Evolutionary conservation across 2,797 vertebrate species (phyloP).

Genomic region (Eutrigla gurnardus): DNA sequence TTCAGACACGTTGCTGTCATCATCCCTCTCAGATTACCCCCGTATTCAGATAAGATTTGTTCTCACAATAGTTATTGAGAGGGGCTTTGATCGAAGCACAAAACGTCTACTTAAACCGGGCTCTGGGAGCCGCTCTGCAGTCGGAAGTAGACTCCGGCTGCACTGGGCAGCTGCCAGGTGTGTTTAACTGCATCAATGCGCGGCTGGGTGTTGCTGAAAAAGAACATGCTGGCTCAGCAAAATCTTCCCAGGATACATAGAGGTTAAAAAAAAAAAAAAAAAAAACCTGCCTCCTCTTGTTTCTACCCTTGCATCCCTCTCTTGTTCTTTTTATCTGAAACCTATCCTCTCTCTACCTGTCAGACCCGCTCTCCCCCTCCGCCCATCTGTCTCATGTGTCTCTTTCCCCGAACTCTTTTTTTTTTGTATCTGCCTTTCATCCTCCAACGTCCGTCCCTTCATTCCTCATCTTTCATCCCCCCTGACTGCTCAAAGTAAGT

Average conservation of each 20-base stretch:
- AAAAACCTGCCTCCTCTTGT: conserved; percentile 18
- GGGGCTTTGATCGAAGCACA: conserved; percentile 47
- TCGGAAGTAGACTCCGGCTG: conserved; percentile 4
- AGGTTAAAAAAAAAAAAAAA: conserved; percentile 38
- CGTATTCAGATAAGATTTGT: background rate
- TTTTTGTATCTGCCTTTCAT: conserved; percentile 6
- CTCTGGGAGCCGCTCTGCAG: conserved; percentile 23
- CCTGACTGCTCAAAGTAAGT: background rate
- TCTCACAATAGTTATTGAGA: background rate
- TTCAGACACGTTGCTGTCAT: background rate
- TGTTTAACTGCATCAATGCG: conserved; percentile 57
- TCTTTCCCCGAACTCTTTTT: conserved; percentile 14
- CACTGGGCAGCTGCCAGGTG: conserved; percentile 63
- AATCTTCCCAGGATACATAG: conserved; percentile 36
- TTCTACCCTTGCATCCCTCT: conserved; percentile 8
- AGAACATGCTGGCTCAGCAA: conserved; percentile 63
- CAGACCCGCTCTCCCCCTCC: conserved; percentile 10
- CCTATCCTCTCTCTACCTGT: conserved; percentile 20
- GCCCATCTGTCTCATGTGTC: conserved; percentile 29
- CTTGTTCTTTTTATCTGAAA: background rate
- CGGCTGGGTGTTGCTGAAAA: conserved; percentile 39
- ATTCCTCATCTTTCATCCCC: conserved; percentile 20
- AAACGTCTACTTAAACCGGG: background rate
- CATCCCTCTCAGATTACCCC: background rate
- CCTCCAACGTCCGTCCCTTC: conserved; percentile 7